Evolutionary conservation across 2,797 vertebrate genomes (phyloP), one percentile per base, ranked within the genome.

Genomic region (Myotis planiceps): DNA sequence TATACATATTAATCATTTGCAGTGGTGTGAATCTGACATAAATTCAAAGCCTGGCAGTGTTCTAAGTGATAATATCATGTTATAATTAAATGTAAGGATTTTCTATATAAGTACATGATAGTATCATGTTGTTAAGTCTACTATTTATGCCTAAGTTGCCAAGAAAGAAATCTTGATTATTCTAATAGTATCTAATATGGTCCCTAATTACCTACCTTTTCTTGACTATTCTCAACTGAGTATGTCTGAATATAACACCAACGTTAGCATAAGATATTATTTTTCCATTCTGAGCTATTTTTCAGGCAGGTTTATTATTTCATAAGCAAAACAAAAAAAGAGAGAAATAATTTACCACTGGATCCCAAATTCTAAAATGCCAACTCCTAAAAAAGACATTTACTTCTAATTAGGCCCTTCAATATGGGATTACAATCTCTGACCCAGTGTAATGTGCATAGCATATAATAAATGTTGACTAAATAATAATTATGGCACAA

Each of bases 131-230:
- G 85, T 58, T 76, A 90, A 55, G 29, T 68, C 66, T 84, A 34
- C 63, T 84, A 82, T 71, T 80, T 92, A 60, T 81, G 71, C 90
- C 75, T 81, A 55, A 97, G 16, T 82, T 84, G 21, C 37, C 42
- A 53, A 45, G 79, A 93, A 96, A 81, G 66, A 80, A 96, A 66
- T 72, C 69, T 87, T 76, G 60, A 78, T 90, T 95, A 80, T 80
- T 89, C 93, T 94, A 83, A 87, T 68, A 87, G 34, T 55, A 72
- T 42, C 80, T 93, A 63, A 78, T 82, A 55, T 85, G 53, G 27
- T 75, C 10, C 37, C 68, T 93, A 79, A 85, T 85, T 84, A 89
- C 25, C 37, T 81, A 72, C 29, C 25, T 95, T 83, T 88, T 90
- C 51, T 88, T 97, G 37, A 86, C 53, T 66, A 39, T 80, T 95